Evolutionary conservation across 2,888 invertebrate genomes (phyloP).

Genomic region (Agrotis puta): DNA sequence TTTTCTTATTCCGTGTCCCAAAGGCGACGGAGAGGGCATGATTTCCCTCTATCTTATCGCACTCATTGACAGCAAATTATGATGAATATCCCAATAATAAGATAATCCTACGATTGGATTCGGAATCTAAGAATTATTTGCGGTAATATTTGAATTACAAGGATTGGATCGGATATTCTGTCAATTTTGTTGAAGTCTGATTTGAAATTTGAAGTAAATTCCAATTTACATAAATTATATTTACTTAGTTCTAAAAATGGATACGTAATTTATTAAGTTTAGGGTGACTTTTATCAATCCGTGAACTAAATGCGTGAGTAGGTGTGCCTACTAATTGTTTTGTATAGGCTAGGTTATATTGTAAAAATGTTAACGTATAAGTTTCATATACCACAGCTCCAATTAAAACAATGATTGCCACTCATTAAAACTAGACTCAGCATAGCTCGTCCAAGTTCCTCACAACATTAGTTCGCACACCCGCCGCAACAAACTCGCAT

Average conservation of each 20-base stretch:
- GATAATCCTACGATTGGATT: constrained; percentile 23
- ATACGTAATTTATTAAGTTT: too few species aligned
- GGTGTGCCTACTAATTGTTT: too few species aligned
- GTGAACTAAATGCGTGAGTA: too few species aligned
- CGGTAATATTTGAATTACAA: constrained; percentile 5
- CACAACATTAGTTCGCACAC: constrained; percentile 33
- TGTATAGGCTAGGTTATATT: too few species aligned
- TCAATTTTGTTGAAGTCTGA: background rate
- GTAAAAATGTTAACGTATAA: background rate
- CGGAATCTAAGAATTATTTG: constrained; percentile 7
- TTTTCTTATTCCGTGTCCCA: too few species aligned
- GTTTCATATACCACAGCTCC: background rate
- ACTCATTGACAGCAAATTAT: constrained; percentile 62
- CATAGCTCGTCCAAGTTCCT: constrained; percentile 28
- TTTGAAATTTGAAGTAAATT: background rate
- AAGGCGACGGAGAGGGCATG: constrained; percentile 19
- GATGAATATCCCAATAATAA: constrained; percentile 50
- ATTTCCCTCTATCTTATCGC: constrained; percentile 46
- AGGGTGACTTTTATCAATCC: too few species aligned
- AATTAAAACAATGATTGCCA: background rate
- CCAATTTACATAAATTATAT: background rate
- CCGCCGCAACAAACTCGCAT: constrained; percentile 41
- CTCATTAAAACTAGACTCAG: constrained; percentile 14
- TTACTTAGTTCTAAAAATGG: background rate
- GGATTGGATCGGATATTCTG: background rate